Evolutionary conservation across 1,140 invertebrate genomes (phyloP), one percentile per base, ranked within the genome.

Genomic region (Medauroidea extradentata): DNA sequence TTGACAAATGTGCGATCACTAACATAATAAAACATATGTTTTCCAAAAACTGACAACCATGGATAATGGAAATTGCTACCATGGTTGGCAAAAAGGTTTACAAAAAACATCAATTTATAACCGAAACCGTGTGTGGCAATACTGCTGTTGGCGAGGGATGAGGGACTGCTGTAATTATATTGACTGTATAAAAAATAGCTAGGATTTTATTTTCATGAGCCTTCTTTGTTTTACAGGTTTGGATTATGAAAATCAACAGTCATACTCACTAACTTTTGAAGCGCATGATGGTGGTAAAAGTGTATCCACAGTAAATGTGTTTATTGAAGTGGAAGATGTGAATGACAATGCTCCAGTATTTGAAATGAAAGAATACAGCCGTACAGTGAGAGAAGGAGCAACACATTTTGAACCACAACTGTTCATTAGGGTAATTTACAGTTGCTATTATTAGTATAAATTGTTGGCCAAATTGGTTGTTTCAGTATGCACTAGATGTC

Each of bases 271-370:
- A 19, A 89, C 86, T 0, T 78, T 90, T 44, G 85, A 89, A 56
- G 89, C 89, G 1, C 83, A 80, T 53, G 90, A 92, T 69, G 88
- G 88, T 1, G 89, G 89, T 0, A 87, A 86, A 0, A 81, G 80
- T 63, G 78, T 85, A 3, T 81, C 84, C 0, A 82, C 85, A 23
- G 83, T 83, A 0, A 87, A 83, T 72, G 78, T 85, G 29, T 83
- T 85, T 13, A 79, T 94, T 9, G 85, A 88, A 43, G 74, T 91
- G 0, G 67, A 84, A 4, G 89, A 93, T 68, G 81, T 89, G 0
- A 94, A 94, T 69, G 92, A 96, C 68, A 94, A 94, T 66, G 79
- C 82, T 39, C 92, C 92, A 0, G 67, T 80, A 0, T 94, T 94
- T 72, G 85, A 89, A 53, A 77, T 82, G 25, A 65, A 71, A 0